A percentile compares a stretch with the other conserved stretches of the same genome.
Conservation (phyloP, 2,888 invertebrate species). For the Trissonchulus sp. region DNA sequence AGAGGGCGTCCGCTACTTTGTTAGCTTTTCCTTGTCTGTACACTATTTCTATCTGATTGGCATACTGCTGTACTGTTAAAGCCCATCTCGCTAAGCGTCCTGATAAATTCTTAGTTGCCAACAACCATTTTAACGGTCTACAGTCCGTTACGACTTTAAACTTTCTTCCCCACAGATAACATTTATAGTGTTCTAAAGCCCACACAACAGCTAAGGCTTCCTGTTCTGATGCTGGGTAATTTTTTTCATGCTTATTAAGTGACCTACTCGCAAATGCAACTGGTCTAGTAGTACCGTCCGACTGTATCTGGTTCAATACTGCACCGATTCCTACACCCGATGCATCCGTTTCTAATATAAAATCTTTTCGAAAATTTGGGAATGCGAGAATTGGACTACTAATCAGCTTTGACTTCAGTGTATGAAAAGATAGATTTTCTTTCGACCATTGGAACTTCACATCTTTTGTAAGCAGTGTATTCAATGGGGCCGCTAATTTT, state of each 20-base stretch:
- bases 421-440: slow-evolving; percentile 20
- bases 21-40: not conserved
- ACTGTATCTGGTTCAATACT: slow-evolving; percentile 3
- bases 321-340: not conserved
- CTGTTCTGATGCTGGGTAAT: not conserved
- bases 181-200: too few species aligned
- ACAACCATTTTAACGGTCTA: not conserved
- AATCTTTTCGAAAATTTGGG: slow-evolving; percentile 26
- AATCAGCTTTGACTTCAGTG: slow-evolving; percentile 14
- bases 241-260: not conserved
- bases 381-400: slow-evolving; percentile 22
- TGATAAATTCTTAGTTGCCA: too few species aligned
- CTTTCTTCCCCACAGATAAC: slow-evolving; percentile 8
- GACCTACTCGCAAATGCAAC: slow-evolving; percentile 12
- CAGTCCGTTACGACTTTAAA: slow-evolving; percentile 6
- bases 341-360: slow-evolving; percentile 6
- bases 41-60: not conserved
- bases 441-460: slow-evolving; percentile 20
- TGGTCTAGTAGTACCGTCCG: not conserved
- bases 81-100: not conserved
- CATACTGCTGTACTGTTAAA: not conserved
- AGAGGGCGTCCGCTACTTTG: not conserved
- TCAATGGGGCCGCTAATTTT: slow-evolving; percentile 13
- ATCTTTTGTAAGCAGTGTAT: not conserved
- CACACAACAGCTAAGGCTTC: not conserved